These are phyloP conservation scores for Ichneumon xanthorius DNA, from an alignment of 2,888 invertebrate species.

Conservation along the genomic window DNA sequence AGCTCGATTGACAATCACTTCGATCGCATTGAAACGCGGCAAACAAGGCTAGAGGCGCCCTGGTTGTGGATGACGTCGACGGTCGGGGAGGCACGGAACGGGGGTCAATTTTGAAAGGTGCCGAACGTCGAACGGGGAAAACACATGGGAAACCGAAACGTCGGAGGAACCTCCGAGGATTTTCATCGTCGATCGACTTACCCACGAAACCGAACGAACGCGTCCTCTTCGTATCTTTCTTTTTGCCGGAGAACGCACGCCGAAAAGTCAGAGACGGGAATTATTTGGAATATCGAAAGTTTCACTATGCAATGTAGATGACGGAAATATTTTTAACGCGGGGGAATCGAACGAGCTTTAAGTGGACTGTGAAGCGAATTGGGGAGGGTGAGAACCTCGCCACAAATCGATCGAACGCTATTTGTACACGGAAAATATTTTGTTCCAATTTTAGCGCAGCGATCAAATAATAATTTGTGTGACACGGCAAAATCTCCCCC, in stretches of 20 bases:
- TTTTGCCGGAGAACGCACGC: background rate
- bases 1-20: constrained; percentile 66
- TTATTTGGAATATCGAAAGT: background rate
- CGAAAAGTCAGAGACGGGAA: background rate
- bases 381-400: background rate
- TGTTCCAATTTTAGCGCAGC: background rate
- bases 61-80: background rate
- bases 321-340: background rate
- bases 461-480: background rate
- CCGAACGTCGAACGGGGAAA: constrained; percentile 4
- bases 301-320: background rate
- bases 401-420: background rate
- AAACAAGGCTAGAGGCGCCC: constrained; percentile 43
- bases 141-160: background rate
- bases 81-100: constrained; percentile 17
- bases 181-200: background rate
- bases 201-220: background rate
- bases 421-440: background rate
- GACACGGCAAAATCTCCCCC: too few species aligned
- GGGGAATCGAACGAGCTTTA: background rate
- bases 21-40: constrained; percentile 57
- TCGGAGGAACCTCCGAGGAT: background rate
- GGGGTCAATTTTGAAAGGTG: constrained; percentile 26
- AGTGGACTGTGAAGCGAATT: background rate
- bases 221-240: background rate